These are phyloP conservation scores for Pterocles gutturalis DNA, from an alignment of 2,113 vertebrate species.

Conservation along the genomic window DNA sequence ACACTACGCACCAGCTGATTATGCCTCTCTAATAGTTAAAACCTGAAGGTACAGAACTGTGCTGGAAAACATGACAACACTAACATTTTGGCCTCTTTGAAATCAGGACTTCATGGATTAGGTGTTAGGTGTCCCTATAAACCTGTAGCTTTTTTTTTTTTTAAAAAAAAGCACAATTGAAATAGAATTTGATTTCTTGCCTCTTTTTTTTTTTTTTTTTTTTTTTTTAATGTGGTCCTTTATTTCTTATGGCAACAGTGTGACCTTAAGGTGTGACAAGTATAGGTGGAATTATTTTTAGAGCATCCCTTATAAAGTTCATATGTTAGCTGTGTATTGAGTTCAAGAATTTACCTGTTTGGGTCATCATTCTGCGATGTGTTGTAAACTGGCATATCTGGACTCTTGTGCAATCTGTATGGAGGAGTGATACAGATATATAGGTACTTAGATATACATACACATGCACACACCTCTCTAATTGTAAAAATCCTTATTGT, in stretches of 20 bases:
- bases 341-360: not conserved
- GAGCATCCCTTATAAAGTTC: not conserved
- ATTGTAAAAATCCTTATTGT: not conserved
- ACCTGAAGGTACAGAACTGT: not conserved
- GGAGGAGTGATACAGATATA: not conserved
- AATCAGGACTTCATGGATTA: not conserved
- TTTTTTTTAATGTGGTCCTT: not conserved
- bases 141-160: not conserved
- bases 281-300: slow-evolving; percentile 22
- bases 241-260: slow-evolving; percentile 25
- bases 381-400: not conserved
- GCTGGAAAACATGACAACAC: not conserved
- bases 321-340: not conserved
- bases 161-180: not conserved
- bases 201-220: no score
- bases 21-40: slow-evolving; percentile 32
- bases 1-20: slow-evolving; percentile 17
- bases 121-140: not conserved
- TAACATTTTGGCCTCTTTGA: not conserved
- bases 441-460: not conserved
- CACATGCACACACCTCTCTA: no score
- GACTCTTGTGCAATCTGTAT: rapidly evolving
- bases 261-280: slow-evolving; percentile 42
- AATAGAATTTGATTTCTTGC: not conserved
- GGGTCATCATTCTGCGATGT: not conserved